Evolutionary conservation across 2,888 invertebrate genomes (phyloP), one percentile per base, ranked within the genome.

Genomic region (Harpalus rufipes): DNA sequence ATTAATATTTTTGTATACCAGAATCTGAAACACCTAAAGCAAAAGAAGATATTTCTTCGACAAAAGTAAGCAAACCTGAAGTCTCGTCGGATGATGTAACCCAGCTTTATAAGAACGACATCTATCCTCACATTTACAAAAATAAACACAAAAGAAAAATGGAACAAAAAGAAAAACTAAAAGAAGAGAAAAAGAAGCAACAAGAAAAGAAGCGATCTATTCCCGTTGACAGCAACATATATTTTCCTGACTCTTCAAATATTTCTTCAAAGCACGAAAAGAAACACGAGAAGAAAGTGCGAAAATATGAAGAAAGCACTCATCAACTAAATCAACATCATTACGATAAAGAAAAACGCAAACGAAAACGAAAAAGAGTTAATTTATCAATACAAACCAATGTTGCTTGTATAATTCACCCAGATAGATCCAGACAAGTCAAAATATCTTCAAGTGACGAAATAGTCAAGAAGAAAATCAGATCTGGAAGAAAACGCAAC

Each of bases 51-150:
- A 16, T 7, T 59, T 59, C 18, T 12, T 59, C 59, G 7, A 59
- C n/a, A 14, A 59, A 59, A 16, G 14, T 16, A 14, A 59, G 6
- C 59, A 59, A 16, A 51, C 12, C 44, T 6, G 44, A 12, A 1
- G 44, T 12, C 44, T 51, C 44, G 8, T 51, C 44, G 44, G 32
- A 39, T 21, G 32, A 78, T 14, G 16, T 82, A 8, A 82, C 6
- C 14, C 25, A 82, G 56, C 12, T 82, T 7, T 82, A 72, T 39
- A 82, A 72, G 56, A 82, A 82, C 32, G 14, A 72, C 18, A 18
- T 58, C 1, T 82, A 82, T 58, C 82, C 82, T 14, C 58, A 68
- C 32, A 44, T 44, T 58, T 72, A 72, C 72, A 72, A n/a, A 82
- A 82, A 82, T 6, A 32, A n/a, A 56, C 58, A 39, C 58, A 59